Percentiles rank a stretch among this genome's conserved stretches.
phyloP scores from a whole-genome alignment of 1,140 invertebrate genomes.

The Saccostrea echinata region DNA sequence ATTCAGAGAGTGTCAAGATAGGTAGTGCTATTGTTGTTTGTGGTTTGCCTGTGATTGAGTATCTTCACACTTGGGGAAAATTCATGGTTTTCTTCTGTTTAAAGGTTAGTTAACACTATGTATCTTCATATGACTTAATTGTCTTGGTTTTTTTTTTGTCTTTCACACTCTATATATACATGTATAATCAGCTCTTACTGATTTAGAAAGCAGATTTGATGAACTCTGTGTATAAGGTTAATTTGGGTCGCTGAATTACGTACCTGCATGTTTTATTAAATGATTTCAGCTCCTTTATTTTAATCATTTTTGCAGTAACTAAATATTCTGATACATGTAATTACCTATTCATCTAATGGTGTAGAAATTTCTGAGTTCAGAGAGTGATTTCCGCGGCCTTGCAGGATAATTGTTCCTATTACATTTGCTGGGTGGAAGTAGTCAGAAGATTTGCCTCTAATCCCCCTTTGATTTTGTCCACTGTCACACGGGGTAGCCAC shows the following conservation, averaged over 20 bases:
- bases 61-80: constrained; percentile 30
- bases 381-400: background rate
- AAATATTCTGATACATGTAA: background rate
- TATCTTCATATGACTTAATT: constrained; percentile 28
- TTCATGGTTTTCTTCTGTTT: constrained; percentile 31
- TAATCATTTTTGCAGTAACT: background rate
- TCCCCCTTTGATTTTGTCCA: constrained; percentile 6
- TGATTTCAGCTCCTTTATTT: too few relatives aligned
- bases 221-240: background rate
- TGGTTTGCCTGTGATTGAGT: constrained; percentile 26
- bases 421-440: background rate
- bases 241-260: background rate
- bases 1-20: constrained; percentile 8
- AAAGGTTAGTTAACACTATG: constrained; percentile 31
- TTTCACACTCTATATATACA: background rate
- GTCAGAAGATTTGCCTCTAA: background rate
- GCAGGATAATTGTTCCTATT: background rate
- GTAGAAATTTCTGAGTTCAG: background rate
- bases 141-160: background rate
- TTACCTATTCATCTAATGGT: background rate
- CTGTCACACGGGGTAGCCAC: background rate
- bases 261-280: background rate
- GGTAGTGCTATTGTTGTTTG: constrained; percentile 19
- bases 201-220: background rate
- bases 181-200: too few relatives aligned